Evolutionary conservation across 2,888 invertebrate species (phyloP).

Genomic region (Latheticus oryzae): DNA sequence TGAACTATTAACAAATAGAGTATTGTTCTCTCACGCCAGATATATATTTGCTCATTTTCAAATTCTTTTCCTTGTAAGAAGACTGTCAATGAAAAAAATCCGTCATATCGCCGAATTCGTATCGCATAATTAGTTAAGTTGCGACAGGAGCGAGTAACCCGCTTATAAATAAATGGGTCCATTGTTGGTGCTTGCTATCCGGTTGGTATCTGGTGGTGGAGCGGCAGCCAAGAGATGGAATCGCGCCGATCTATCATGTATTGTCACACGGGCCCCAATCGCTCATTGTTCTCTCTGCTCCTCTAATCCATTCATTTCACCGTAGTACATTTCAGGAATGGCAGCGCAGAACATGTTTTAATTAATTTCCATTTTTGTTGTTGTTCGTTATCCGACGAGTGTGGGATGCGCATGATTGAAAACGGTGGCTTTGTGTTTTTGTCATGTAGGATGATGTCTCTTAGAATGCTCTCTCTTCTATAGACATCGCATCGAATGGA

Average conservation of each 20-base stretch:
- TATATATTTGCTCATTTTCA: no score
- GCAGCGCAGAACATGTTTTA: conserved; percentile 62
- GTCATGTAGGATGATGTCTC: conserved; percentile 48
- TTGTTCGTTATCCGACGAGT: conserved; percentile 52
- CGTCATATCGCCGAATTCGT: conserved; percentile 27
- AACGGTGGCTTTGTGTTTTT: conserved; percentile 60
- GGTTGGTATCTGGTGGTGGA: conserved; percentile 58
- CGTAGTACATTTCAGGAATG: conserved; percentile 57
- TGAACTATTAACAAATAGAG: no score
- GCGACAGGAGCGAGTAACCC: conserved; percentile 62
- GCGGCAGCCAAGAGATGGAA: conserved; percentile 61
- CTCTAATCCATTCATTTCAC: conserved; percentile 61
- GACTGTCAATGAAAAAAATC: no score
- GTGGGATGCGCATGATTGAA: conserved; percentile 59
- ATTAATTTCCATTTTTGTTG: conserved; percentile 64
- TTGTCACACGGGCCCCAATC: conserved; percentile 65
- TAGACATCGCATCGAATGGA: conserved; percentile 30
- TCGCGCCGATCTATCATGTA: conserved; percentile 66
- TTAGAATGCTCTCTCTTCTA: conserved; percentile 25
- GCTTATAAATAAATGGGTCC: conserved; percentile 65
- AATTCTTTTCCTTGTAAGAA: neutral
- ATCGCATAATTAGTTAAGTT: conserved; percentile 61
- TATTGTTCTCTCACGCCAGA: no score
- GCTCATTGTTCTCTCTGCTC: conserved; percentile 65
- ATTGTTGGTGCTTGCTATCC: conserved; percentile 60